Conservation (phyloP, 2,888 invertebrate genomes). For the Napeogenes sylphis region DNA sequence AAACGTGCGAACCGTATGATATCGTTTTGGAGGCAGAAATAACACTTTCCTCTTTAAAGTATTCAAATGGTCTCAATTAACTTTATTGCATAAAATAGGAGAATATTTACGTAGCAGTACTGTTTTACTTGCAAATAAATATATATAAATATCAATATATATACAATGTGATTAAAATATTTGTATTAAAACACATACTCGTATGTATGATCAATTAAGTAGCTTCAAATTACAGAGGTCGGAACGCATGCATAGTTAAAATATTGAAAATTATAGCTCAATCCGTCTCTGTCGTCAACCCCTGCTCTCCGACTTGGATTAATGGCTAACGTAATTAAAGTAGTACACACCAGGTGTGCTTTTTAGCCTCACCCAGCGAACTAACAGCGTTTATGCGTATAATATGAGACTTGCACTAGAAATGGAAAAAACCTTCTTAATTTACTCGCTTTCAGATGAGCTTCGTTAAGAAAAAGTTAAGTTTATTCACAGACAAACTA, state of each 20-base stretch:
- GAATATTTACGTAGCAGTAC: not conserved
- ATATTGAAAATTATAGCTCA: slow-evolving; percentile 44
- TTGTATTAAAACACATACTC: not conserved
- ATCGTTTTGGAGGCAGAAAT: slow-evolving; percentile 15
- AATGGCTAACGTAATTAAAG: slow-evolving; percentile 67
- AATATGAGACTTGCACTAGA: slow-evolving; percentile 28
- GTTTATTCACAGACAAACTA: slow-evolving; percentile 28
- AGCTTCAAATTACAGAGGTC: not conserved
- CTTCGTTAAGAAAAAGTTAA: slow-evolving; percentile 29
- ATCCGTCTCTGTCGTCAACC: slow-evolving; percentile 62
- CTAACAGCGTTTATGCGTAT: slow-evolving; percentile 36
- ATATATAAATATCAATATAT: not conserved
- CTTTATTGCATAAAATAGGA: not conserved
- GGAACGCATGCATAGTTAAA: slow-evolving; percentile 27
- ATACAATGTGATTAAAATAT: not conserved
- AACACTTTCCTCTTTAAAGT: slow-evolving; percentile 5
- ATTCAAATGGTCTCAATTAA: not conserved
- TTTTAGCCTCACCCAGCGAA: slow-evolving; percentile 37
- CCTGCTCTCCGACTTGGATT: slow-evolving; percentile 58
- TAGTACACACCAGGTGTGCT: slow-evolving; percentile 64
- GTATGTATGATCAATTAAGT: not conserved
- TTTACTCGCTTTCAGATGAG: slow-evolving; percentile 28
- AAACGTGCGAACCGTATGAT: slow-evolving; percentile 25
- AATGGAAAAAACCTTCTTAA: slow-evolving; percentile 27
- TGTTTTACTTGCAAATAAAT: not conserved